Evolutionary conservation across 2,888 invertebrate genomes (phyloP).

Genomic region (Euzetes globulus): DNA sequence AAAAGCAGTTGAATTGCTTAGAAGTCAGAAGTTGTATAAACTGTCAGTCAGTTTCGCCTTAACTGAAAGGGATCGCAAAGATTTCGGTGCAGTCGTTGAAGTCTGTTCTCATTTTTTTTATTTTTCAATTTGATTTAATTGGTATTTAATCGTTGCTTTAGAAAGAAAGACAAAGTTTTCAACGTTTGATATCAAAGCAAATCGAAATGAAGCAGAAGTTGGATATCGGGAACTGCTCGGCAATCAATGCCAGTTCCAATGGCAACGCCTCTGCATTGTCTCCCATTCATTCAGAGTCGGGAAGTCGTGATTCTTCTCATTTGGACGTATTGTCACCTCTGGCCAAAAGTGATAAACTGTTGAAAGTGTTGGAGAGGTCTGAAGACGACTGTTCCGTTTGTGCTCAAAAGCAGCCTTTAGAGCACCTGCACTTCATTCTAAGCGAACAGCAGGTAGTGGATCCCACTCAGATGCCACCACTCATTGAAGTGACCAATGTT

Average conservation of each 20-base stretch:
- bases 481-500: background rate
- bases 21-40: background rate
- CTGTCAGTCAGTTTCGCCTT: background rate
- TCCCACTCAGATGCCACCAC: background rate
- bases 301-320: background rate
- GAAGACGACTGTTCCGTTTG: constrained; percentile 6
- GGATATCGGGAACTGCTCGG: background rate
- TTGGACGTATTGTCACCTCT: background rate
- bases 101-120: background rate
- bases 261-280: background rate
- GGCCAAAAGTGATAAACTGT: background rate
- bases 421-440: constrained; percentile 24
- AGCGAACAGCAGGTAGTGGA: background rate
- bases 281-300: background rate
- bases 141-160: background rate
- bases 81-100: background rate
- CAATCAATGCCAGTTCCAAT: background rate
- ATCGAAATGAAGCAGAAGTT: background rate
- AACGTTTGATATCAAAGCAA: background rate
- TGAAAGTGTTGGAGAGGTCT: background rate
- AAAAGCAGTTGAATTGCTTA: constrained; percentile 13
- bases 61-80: background rate
- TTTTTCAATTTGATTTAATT: background rate
- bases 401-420: background rate
- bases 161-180: background rate